Conservation (phyloP, 2,113 vertebrate species). For the Symphodus melops region DNA sequence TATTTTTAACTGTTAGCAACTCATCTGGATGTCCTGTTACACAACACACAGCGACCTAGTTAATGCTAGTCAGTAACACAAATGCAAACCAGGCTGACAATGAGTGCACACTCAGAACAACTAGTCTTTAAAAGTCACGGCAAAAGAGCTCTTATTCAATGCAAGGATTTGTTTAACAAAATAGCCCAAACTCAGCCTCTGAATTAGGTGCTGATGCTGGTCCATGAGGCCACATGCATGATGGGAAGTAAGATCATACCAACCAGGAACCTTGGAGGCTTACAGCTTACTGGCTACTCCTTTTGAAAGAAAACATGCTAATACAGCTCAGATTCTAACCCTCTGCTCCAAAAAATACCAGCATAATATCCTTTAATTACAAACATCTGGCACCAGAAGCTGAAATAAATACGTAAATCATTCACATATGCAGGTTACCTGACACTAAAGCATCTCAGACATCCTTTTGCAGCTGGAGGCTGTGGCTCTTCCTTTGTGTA, state of each 20-base stretch:
- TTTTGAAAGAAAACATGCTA: constrained; percentile 15
- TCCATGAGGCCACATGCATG: constrained; percentile 18
- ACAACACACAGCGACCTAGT: constrained; percentile 76
- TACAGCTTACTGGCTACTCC: not conserved
- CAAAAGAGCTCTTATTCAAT: constrained; percentile 1
- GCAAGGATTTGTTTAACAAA: constrained; percentile 13
- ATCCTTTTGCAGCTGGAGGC: constrained; percentile 56
- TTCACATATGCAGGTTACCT: constrained; percentile 54
- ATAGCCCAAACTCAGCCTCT: not conserved
- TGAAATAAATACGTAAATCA: not conserved
- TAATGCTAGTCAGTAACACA: constrained; percentile 44
- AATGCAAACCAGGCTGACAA: constrained; percentile 33
- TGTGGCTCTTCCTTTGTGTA: constrained; percentile 60
- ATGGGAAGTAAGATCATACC: not conserved
- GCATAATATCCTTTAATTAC: constrained; percentile 9
- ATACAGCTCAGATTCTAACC: not conserved
- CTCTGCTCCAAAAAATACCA: not conserved
- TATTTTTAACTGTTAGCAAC: constrained; percentile 74
- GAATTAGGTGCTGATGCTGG: not conserved
- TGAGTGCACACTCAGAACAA: constrained; percentile 26
- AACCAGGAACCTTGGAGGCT: not conserved
- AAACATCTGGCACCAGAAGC: constrained; percentile 16
- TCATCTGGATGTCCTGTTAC: constrained; percentile 68
- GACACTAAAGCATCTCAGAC: constrained; percentile 55
- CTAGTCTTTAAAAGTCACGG: constrained; percentile 38